These are phyloP conservation scores for Psittacula echo DNA, from an alignment of 2,797 vertebrate species.

Conservation along the genomic window DNA sequence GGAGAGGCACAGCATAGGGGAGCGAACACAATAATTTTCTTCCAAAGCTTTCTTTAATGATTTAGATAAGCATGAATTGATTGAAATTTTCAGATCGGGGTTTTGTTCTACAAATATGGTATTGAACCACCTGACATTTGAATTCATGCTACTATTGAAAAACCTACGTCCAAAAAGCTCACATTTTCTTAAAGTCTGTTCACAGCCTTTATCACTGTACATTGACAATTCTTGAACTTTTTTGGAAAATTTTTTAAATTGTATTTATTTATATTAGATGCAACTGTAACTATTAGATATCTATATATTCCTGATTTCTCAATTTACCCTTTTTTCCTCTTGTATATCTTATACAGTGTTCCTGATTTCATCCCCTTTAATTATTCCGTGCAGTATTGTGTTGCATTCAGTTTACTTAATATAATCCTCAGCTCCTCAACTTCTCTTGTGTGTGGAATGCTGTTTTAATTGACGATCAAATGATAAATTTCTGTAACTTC, in stretches of 20 bases:
- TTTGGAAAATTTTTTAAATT: neutral
- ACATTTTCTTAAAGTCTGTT: neutral
- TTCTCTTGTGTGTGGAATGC: neutral
- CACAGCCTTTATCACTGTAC: neutral
- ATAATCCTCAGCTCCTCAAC: neutral
- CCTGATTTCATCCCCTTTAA: neutral
- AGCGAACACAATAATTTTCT: neutral
- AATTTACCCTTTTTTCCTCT: neutral
- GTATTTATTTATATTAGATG: neutral
- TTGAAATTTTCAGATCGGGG: neutral
- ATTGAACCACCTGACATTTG: neutral
- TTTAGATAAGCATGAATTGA: neutral
- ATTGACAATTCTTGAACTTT: neutral
- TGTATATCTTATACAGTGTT: accelerated
- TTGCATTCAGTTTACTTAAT: neutral
- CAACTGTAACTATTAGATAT: neutral
- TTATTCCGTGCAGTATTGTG: neutral
- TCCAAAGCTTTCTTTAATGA: neutral
- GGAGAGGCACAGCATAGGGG: neutral
- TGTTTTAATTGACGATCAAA: neutral
- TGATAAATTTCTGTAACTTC: neutral
- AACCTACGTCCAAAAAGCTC: neutral
- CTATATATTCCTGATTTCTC: neutral
- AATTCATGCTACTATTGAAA: neutral
- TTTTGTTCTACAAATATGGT: neutral